Percentiles rank a stretch among this genome's conserved stretches.
Evolutionary conservation across 2,888 invertebrate genomes (phyloP).

Genomic region (Tetrapedia diversipes): DNA sequence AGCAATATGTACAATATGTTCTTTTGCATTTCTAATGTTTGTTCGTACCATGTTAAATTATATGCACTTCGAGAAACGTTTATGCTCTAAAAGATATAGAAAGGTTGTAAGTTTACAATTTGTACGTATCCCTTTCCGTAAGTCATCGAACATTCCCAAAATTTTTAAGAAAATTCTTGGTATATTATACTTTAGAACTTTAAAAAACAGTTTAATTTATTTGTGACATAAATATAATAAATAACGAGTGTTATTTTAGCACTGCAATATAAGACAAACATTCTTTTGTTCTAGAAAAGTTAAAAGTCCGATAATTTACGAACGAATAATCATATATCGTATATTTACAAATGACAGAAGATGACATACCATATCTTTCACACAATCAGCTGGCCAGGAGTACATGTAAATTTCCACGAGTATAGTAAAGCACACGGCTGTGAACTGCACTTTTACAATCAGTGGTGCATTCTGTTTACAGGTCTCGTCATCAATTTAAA

Average conservation of each 20-base stretch:
- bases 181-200: too few species aligned
- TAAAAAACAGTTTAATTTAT: too few species aligned
- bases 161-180: too few species aligned
- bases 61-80: slow-evolving; percentile 12
- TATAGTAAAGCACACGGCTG: slow-evolving; percentile 60
- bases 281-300: neutral
- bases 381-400: slow-evolving; percentile 72
- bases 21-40: neutral
- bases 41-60: slow-evolving; percentile 35
- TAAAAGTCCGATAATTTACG: too few species aligned
- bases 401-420: slow-evolving; percentile 72
- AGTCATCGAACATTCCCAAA: too few species aligned
- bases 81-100: slow-evolving; percentile 25
- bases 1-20: slow-evolving; percentile 8
- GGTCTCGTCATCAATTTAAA: neutral
- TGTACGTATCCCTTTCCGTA: too few species aligned
- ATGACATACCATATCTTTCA: slow-evolving; percentile 69
- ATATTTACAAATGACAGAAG: neutral
- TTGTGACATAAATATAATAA: too few species aligned
- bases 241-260: too few species aligned
- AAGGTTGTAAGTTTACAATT: too few species aligned
- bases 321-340: too few species aligned
- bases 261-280: too few species aligned
- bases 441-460: slow-evolving; percentile 63
- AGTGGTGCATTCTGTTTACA: slow-evolving; percentile 61